Evolutionary conservation across 2,113 vertebrate species (phyloP).

Genomic region (Pluvialis apricaria): DNA sequence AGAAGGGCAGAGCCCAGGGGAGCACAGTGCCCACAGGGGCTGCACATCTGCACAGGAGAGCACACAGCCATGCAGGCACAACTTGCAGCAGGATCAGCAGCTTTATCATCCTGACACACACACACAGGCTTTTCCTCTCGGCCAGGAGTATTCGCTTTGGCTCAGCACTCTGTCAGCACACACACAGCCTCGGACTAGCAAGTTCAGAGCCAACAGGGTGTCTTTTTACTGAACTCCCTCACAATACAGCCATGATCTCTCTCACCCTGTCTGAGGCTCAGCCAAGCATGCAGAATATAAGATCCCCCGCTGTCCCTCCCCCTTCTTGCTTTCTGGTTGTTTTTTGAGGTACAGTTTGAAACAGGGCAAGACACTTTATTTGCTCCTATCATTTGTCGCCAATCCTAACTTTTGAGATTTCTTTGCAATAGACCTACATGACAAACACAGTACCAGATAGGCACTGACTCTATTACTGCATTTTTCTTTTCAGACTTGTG

Average conservation of each 20-base stretch:
- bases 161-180: background rate
- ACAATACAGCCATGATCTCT: slow-evolving; percentile 7
- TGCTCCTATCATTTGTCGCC: background rate
- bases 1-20: background rate
- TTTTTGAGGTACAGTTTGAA: background rate
- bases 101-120: slow-evolving; percentile 56
- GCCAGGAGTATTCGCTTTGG: background rate
- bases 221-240: background rate
- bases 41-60: accelerated
- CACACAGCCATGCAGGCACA: background rate
- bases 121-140: background rate
- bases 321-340: background rate
- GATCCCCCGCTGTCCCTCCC: background rate
- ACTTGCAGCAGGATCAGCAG: background rate
- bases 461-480: background rate
- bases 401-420: background rate
- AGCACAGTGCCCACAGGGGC: background rate
- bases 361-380: background rate
- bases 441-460: background rate
- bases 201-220: slow-evolving; percentile 19
- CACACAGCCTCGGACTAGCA: background rate
- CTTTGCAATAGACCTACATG: background rate
- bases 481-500: background rate
- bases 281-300: slow-evolving; percentile 7
- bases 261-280: background rate